Conservation (phyloP, 2,888 invertebrate genomes). For the Platycheirus rosarum region DNA sequence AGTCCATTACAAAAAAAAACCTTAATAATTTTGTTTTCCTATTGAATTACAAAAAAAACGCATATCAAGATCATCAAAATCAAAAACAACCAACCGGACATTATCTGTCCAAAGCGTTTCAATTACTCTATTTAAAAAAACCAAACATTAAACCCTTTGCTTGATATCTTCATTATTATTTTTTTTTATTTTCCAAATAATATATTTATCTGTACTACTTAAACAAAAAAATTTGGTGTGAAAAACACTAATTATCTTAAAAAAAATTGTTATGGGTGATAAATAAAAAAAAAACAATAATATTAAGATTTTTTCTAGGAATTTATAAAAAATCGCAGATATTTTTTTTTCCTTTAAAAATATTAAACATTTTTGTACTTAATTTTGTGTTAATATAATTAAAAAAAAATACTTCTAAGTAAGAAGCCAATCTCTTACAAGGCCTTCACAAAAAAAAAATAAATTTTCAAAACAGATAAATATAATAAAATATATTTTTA, state of each 20-base stretch:
- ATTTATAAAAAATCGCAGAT: conserved; percentile 36
- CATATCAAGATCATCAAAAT: conserved; percentile 42
- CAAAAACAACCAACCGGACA: conserved; percentile 42
- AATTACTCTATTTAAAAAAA: conserved; percentile 16
- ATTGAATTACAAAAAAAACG: conserved; percentile 31
- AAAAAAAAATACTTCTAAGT: conserved; percentile 5
- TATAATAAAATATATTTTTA: conserved; percentile 67
- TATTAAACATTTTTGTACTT: conserved; percentile 66
- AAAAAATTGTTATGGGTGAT: conserved; percentile 60
- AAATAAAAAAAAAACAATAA: conserved; percentile 68
- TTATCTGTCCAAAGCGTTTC: conserved; percentile 53
- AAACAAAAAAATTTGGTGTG: conserved; percentile 30
- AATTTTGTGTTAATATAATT: conserved; percentile 38
- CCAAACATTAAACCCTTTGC: no score
- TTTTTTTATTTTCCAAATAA: conserved; percentile 5
- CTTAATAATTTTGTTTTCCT: conserved; percentile 10
- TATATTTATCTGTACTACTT: conserved; percentile 44
- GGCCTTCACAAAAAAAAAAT: conserved; percentile 51
- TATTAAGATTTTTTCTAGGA: conserved; percentile 58
- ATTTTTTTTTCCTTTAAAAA: conserved; percentile 24
- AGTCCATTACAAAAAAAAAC: conserved; percentile 41
- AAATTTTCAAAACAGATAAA: conserved; percentile 42
- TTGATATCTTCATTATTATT: conserved; percentile 1
- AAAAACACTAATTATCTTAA: conserved; percentile 18
- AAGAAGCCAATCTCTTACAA: conserved; percentile 45